These are phyloP conservation scores for Mycetomoellerius zeteki DNA, from an alignment of 1,140 invertebrate genomes.

Conservation along the genomic window DNA sequence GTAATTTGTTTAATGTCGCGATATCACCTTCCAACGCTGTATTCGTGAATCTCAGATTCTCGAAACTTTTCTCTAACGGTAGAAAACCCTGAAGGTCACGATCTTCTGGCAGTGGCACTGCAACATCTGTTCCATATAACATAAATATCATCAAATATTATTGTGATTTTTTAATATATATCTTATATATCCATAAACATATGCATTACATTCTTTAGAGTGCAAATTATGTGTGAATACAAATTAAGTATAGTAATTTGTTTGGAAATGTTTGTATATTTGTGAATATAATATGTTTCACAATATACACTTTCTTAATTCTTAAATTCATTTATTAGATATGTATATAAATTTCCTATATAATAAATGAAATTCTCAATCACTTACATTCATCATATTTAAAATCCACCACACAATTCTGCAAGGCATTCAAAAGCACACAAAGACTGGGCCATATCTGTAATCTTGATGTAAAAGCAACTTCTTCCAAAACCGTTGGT, in stretches of 20 bases:
- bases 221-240: not conserved
- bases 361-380: conserved; percentile 29
- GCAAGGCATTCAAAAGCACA: conserved; percentile 91
- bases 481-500: conserved; percentile 87
- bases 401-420: conserved; percentile 86
- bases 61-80: conserved; percentile 90
- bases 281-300: too few species aligned
- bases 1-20: conserved; percentile 80
- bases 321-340: not conserved
- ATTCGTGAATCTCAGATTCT: conserved; percentile 85
- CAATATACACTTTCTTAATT: not conserved
- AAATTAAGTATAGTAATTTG: not conserved
- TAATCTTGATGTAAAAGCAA: conserved; percentile 89
- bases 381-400: conserved; percentile 86
- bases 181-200: not conserved
- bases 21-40: conserved; percentile 79
- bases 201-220: not conserved
- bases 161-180: not conserved
- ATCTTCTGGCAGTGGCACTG: conserved; percentile 92
- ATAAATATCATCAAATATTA: not conserved
- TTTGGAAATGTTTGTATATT: too few species aligned
- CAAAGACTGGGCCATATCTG: conserved; percentile 94
- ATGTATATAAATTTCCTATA: conserved; percentile 33
- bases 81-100: conserved; percentile 93
- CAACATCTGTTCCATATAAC: conserved; percentile 86